These are phyloP conservation scores for Charaxes varanes DNA, from an alignment of 1,140 invertebrate genomes.

Conservation along the genomic window DNA sequence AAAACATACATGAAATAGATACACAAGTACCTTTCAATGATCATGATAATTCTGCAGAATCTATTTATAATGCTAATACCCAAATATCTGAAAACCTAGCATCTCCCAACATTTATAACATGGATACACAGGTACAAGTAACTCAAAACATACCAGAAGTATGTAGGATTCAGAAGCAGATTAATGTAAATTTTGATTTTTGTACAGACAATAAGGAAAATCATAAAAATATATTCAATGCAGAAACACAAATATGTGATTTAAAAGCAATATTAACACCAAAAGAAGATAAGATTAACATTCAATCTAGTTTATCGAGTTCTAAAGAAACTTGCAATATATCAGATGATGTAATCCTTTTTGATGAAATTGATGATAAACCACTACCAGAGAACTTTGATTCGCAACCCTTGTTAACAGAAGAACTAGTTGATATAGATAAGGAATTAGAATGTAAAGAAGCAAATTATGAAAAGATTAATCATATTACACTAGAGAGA, in stretches of 20 bases:
- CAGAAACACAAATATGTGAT: slow-evolving; percentile 32
- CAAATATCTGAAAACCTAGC: slow-evolving; percentile 19
- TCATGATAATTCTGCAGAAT: slow-evolving; percentile 10
- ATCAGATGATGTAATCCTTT: slow-evolving; percentile 49
- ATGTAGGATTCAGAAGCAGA: slow-evolving; percentile 32
- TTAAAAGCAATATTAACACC: slow-evolving; percentile 5
- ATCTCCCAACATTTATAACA: slow-evolving; percentile 26
- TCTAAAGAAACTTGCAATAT: slow-evolving; percentile 21
- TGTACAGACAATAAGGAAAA: slow-evolving; percentile 37
- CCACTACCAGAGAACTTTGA: slow-evolving; percentile 33
- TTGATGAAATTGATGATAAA: slow-evolving; percentile 47
- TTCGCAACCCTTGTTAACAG: slow-evolving; percentile 42
- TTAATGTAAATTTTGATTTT: slow-evolving; percentile 36
- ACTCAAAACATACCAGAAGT: slow-evolving; percentile 32
- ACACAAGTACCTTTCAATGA: slow-evolving; percentile 13
- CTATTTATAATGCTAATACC: slow-evolving; percentile 26
- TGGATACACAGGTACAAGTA: slow-evolving; percentile 35
- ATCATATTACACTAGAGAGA: slow-evolving; percentile 5
- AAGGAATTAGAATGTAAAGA: neutral
- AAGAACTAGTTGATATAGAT: slow-evolving; percentile 13
- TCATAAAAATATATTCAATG: slow-evolving; percentile 37
- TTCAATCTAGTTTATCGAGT: slow-evolving; percentile 9
- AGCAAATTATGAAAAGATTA: slow-evolving; percentile 8
- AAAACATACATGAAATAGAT: slow-evolving; percentile 41
- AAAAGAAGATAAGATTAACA: slow-evolving; percentile 13